Evolutionary conservation across 2,797 vertebrate genomes (phyloP), one percentile per base, ranked within the genome.

Genomic region (Myripristis jacobus): DNA sequence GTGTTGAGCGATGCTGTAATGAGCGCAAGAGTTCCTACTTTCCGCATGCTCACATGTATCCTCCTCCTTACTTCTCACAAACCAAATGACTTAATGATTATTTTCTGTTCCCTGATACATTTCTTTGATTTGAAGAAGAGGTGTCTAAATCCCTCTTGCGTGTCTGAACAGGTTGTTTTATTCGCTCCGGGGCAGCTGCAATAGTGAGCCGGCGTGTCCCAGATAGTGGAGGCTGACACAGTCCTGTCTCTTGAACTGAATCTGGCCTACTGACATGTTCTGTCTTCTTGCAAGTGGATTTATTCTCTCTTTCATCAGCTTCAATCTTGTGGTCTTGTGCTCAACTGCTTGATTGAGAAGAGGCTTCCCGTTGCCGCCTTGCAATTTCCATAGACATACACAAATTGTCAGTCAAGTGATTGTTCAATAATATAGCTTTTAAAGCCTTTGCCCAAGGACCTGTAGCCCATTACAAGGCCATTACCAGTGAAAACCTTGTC

Each of bases 401-500:
- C 69, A 70, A 82, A 81, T 86, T 88, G 87, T 86, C 86, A 86
- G 77, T 88, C 77, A 83, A 73, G 77, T 53, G 83, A 53, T 67
- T 76, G 78, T 67, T 90, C 82, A 77, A 87, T 90, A 87, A 85
- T 79, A 73, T 71, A 79, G 79, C 76, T 76, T 85, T 84, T 86
- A 70, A 53, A 84, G 73, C 73, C 71, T 2, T 52, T 75, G 82
- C 81, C 79, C 82, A 84, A 89, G 70, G 84, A 92, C 76, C 83
- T 84, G 80, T 46, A 74, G 78, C 73, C 81, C 80, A 88, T 87
- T 82, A 89, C 77, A 87, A 68, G 58, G 72, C 83, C 83, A 89
- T 90, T 90, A 88, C 71, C 60, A 80, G 81, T 79, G 81, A 85
- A 87, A 89, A 71, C 86, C 68, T 70, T 84, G 81, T 90, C 83